Base-by-base conservation (phyloP, 2,888 invertebrate species). In the Ecliptopera silaceata region DNA sequence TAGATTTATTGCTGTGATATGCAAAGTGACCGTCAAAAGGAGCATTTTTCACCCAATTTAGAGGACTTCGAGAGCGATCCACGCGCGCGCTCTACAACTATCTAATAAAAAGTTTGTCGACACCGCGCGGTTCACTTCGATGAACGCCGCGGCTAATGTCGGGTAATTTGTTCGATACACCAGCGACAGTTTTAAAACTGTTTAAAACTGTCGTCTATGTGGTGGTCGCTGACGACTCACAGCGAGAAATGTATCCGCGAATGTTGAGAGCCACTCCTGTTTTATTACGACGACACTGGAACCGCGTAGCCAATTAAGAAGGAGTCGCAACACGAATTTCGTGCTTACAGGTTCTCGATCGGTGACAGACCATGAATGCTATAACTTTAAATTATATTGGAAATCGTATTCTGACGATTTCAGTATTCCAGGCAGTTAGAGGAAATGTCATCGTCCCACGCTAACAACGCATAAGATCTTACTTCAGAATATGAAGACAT, bases 221-320 rank as follows among this genome's bases (percentile, higher is more conserved):
- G 62, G 66, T 66, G 61, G 66, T 64, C 69, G 50, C 20, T 65
- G 55, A 70, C 78, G 76, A 75, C 64, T 77, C 72, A 76, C 61
- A 66, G 62, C 66, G 63, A 74, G 69, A 74, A 82, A 80, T 78
- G 70, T 71, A 68, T 66, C 39, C 34, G 60, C 62, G 65, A 60
- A 71, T 65, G 65, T 68, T 65, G 63, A 77, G 68, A 69, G 71
- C 69, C 71, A 68, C 50, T 68, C 62, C 49, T 47, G 52, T 61
- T 61, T 57, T 65, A 61, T 61, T 52, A 56, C 48, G 13, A 44
- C 49, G 56, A 58, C 50, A 61, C 55, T 71, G 74, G 70, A 79
- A 82, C 82, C 78, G 69, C 74, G 76, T 72, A 68, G 77, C 82
- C 84, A 87, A 88, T 86, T 87, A 87, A 80, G 72, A 72, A 74